Evolutionary conservation across 2,113 vertebrate genomes (phyloP).

Genomic region (Pygathrix nemaeus): DNA sequence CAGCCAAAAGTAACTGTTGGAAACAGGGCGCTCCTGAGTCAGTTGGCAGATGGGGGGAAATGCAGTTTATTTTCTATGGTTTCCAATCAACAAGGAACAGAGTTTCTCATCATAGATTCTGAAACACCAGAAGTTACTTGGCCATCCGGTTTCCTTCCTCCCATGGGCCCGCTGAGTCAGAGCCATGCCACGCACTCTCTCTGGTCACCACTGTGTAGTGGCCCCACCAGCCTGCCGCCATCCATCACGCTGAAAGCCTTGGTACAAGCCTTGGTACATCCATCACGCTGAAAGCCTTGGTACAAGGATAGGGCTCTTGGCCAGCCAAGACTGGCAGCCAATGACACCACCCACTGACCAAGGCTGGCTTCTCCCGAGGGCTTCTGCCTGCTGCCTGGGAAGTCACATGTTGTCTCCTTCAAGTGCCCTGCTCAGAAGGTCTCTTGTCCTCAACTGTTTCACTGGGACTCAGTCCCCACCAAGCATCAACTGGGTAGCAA

Average conservation of each 20-base stretch:
- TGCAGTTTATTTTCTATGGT: background rate
- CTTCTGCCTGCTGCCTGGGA: background rate
- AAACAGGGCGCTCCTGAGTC: slow-evolving; percentile 13
- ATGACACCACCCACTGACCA: background rate
- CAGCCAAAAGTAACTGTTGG: background rate
- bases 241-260: background rate
- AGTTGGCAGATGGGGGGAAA: background rate
- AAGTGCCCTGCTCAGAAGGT: background rate
- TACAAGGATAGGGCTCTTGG: accelerated
- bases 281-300: background rate
- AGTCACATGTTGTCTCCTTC: background rate
- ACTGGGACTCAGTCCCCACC: background rate
- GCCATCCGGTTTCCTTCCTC: background rate
- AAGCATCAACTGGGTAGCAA: background rate
- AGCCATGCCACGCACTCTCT: background rate
- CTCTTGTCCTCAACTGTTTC: background rate
- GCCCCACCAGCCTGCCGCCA: background rate
- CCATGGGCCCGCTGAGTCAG: background rate
- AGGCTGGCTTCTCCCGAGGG: background rate
- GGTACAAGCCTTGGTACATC: background rate
- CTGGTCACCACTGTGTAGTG: background rate
- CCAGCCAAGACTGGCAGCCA: background rate
- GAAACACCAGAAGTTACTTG: background rate
- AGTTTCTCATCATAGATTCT: background rate
- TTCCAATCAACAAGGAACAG: background rate